These are phyloP conservation scores for Apaloderma vittatum DNA, from an alignment of 2,113 vertebrate species.

Conservation along the genomic window DNA sequence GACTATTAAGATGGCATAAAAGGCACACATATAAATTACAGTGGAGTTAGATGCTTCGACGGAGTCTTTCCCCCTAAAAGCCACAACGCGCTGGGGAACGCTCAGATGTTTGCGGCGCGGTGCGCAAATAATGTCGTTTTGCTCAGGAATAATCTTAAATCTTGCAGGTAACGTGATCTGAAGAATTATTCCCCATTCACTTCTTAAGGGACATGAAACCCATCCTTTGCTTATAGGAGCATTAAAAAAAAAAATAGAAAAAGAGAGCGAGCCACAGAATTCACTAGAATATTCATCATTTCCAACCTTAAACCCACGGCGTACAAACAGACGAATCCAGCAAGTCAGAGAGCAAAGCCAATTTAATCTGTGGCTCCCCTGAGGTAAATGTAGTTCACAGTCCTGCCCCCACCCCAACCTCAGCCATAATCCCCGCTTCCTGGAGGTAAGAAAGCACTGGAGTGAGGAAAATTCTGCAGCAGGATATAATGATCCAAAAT, in stretches of 20 bases:
- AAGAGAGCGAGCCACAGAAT: slow-evolving; percentile 33
- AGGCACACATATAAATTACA: neutral
- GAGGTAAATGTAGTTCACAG: slow-evolving; percentile 88
- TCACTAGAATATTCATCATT: slow-evolving; percentile 81
- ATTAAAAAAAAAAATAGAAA: slow-evolving; percentile 1
- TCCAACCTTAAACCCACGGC: slow-evolving; percentile 77
- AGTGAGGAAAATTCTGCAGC: slow-evolving; percentile 94
- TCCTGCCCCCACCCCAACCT: slow-evolving; percentile 85
- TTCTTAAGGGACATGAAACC: slow-evolving; percentile 47
- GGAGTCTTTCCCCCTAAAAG: slow-evolving; percentile 1
- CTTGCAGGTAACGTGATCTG: neutral
- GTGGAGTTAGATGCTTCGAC: slow-evolving; percentile 34
- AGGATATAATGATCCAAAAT: slow-evolving; percentile 97
- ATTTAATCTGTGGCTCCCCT: slow-evolving; percentile 93
- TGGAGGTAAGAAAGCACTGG: slow-evolving; percentile 95
- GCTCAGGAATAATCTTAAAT: slow-evolving; percentile 33
- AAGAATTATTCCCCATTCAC: slow-evolving; percentile 18
- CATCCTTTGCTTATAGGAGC: slow-evolving; percentile 42
- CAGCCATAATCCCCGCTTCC: slow-evolving; percentile 91
- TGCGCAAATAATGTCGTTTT: neutral
- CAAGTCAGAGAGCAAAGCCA: slow-evolving; percentile 88
- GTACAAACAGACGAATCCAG: slow-evolving; percentile 82
- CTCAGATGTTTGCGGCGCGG: neutral
- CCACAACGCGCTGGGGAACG: neutral
- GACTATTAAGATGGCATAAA: neutral